Conservation (phyloP, 2,888 invertebrate species). For the Girardia tigrina region DNA sequence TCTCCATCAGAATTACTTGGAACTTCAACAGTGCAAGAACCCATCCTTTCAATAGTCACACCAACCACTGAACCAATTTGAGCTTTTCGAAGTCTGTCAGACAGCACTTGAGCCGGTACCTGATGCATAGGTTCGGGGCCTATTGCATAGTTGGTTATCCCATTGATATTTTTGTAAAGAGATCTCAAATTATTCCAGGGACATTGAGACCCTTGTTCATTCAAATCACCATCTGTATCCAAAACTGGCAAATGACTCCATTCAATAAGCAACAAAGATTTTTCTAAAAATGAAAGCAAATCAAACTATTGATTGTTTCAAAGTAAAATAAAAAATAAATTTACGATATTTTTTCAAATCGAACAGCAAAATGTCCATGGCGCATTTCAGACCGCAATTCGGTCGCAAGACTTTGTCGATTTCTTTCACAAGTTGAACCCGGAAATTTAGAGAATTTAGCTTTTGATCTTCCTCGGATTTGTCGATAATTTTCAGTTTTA, state of each 20-base stretch:
- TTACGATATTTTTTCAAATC: background rate
- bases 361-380: background rate
- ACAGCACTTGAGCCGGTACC: background rate
- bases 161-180: background rate
- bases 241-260: conserved; percentile 16
- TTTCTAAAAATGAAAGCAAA: background rate
- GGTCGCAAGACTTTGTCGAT: conserved; percentile 15
- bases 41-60: background rate
- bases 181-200: background rate
- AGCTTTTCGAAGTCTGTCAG: background rate
- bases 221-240: conserved; percentile 1
- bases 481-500: background rate
- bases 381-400: background rate
- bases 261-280: conserved; percentile 10
- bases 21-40: background rate
- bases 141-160: background rate
- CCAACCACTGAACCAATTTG: conserved; percentile 13
- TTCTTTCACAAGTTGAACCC: background rate
- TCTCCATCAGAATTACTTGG: background rate
- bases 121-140: background rate
- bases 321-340: background rate
- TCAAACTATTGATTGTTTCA: background rate
- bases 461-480: background rate
- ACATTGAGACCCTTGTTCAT: background rate
- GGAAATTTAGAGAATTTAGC: background rate